Base-by-base conservation (phyloP, 2,888 invertebrate genomes). In the Periphyllus acericola region DNA sequence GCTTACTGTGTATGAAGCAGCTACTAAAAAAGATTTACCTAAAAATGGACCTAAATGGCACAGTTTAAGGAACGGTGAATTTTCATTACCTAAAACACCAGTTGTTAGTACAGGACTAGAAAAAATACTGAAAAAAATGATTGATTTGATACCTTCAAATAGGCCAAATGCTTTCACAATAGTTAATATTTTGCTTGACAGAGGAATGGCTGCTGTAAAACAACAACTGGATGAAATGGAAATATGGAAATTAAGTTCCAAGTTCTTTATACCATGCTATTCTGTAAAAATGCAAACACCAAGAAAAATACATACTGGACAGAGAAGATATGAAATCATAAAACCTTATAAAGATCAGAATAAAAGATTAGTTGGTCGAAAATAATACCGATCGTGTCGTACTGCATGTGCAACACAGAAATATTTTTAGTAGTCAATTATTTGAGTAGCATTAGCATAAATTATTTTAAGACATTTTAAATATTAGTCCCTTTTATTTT, bases 41-140 rank as follows among this genome's bases (percentile, higher is more conserved):
- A 97, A 97, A 92, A 98, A 98, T 91, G 98, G 98, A 0, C 95
- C 95, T 0, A 93, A 94, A 87, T 98, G 98, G 98, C 97, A 97
- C 90, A 93, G 94, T 85, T 93, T 96, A 86, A 92, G 98, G 40
- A 89, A 86, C 55, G 88, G 89, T n/a, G 84, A 95, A 95, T 91
- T 94, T 95, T 1, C 96, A 97, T 91, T 93, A 97, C 36, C 93
- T 95, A 1, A 93, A 96, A 46, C 97, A 97, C 91, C 92, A 46
- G 21, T 87, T 40, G 80, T 87, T 66, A 87, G 80, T 74, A 80
- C 86, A 25, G 86, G 86, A 6, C 80, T 87, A 40, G 80, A 87
- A 34, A 87, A 87, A 81, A 81, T 89, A 75, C 60, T 89, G 11
- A 89, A 96, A 94, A 93, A 94, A 91, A 97, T 98, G 97, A 95